Conservation (phyloP, 2,888 invertebrate species). For the Himalopsyche japonica region DNA sequence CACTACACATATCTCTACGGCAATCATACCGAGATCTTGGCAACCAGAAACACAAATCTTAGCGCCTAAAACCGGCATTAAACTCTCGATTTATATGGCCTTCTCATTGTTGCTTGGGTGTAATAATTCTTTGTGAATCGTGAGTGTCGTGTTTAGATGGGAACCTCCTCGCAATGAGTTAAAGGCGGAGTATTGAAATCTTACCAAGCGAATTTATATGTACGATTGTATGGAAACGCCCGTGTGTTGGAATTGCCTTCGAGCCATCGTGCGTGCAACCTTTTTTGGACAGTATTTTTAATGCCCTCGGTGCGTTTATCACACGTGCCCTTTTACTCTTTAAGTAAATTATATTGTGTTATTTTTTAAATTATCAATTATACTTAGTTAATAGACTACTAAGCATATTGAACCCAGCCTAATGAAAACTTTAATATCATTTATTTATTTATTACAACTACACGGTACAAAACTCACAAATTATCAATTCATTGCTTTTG, state of each 20-base stretch:
- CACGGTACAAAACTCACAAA: too few species aligned
- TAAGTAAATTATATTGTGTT: too few species aligned
- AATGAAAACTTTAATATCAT: too few species aligned
- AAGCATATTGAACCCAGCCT: too few species aligned
- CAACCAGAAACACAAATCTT: neutral
- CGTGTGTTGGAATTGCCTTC: neutral
- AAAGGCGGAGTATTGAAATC: neutral
- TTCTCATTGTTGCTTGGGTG: neutral
- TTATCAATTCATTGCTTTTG: too few species aligned
- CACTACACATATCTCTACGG: neutral
- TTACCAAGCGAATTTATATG: conserved; percentile 4
- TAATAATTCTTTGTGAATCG: neutral
- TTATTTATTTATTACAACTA: too few species aligned
- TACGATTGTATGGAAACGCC: neutral
- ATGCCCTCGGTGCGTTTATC: neutral
- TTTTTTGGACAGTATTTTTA: neutral
- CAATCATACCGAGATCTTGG: conserved; percentile 10
- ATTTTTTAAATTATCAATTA: too few species aligned
- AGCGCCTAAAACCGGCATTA: neutral
- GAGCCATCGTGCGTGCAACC: conserved; percentile 11
- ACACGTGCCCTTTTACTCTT: neutral
- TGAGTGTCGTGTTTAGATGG: neutral
- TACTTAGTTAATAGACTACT: too few species aligned
- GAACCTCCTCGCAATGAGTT: conserved; percentile 1
- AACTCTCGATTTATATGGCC: neutral